Evolutionary conservation across 2,113 vertebrate genomes (phyloP), one percentile per base, ranked within the genome.

Genomic region (Peromyscus polionotus): DNA sequence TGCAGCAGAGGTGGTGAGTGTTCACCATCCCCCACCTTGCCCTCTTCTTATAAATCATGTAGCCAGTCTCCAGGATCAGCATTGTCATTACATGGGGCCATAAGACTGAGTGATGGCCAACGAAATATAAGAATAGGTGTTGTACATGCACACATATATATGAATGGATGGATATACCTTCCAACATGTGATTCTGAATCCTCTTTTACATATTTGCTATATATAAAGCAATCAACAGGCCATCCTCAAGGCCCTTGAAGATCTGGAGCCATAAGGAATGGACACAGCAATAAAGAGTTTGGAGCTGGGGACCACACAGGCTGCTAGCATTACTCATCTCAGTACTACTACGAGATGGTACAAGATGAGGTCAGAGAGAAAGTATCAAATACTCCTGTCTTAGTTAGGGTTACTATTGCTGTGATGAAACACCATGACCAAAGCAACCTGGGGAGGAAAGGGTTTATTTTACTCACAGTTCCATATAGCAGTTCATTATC

Each of bases 271-370:
- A 83, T 39, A 94, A 79, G 24, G 11, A 75, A 4, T 51, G 1
- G 16, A 67, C 28, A 6, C 51, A 68, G 2, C 57, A 88, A 51
- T 54, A 77, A 45, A 96, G 76, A 96, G 77, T 77, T 95, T 88
- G 26, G 57, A 79, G 8, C 39, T 51, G 61, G 33, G 12, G 63
- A 81, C n/a, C 42, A 63, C 3, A 86, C 67, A 20, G 33, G 24
- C 33, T 57, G 36, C 57, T 73, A 83, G 45, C 13, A 68, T 67
- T 93, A 79, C 92, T 39, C 77, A 73, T 33, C 9, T 63, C 5
- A 48, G 14, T 67, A 17, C 42, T 7, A 19, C 54, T 7, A 19
- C 54, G 12, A 90, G 42, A 13, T 51, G 39, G 8, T 68, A 22
- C 5, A 63, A 90, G 75, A 70, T 81, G 54, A 86, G 11, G 36